Percentiles rank a stretch among this genome's conserved stretches.
phyloP scores from a whole-genome alignment of 2,797 vertebrate genomes.

The Lagodon rhomboides region DNA sequence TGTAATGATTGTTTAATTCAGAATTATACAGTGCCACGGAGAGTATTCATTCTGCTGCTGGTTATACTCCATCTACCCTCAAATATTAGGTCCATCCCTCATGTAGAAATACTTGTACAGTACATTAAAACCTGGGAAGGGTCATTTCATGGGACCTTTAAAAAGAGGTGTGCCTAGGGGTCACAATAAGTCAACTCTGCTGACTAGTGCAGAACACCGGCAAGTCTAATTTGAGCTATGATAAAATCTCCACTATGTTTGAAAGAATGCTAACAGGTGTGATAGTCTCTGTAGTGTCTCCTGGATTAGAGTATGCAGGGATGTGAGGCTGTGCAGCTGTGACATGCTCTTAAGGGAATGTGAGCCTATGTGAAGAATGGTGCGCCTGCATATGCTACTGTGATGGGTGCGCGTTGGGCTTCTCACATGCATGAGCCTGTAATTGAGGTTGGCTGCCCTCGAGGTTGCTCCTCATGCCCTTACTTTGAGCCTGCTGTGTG shows the following conservation, averaged over 20 bases:
- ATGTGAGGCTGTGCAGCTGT: constrained; percentile 69
- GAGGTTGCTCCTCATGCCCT: constrained; percentile 84
- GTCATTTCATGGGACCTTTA: constrained; percentile 49
- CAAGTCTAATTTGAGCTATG: constrained; percentile 15
- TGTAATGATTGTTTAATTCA: background rate
- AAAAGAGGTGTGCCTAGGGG: constrained; percentile 15
- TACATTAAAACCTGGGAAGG: background rate
- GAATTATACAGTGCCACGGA: background rate
- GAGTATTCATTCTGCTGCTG: background rate
- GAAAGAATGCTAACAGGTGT: constrained; percentile 34
- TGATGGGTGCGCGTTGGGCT: constrained; percentile 52
- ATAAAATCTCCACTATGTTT: constrained; percentile 85
- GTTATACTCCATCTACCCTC: background rate
- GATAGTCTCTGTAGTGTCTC: constrained; percentile 34
- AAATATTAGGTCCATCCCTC: background rate
- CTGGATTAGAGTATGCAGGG: constrained; percentile 41
- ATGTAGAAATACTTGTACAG: background rate
- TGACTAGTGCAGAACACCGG: background rate
- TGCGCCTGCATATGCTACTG: constrained; percentile 44
- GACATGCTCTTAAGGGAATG: constrained; percentile 78
- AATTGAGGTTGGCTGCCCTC: constrained; percentile 64
- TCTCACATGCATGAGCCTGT: constrained; percentile 72
- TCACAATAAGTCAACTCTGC: constrained; percentile 24
- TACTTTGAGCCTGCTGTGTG: constrained; percentile 77
- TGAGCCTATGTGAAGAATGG: constrained; percentile 61